A percentile compares a stretch with the other conserved stretches of the same genome.
phyloP scores from a whole-genome alignment of 2,888 invertebrate genomes.

The Cremastobaeus sp. region DNA sequence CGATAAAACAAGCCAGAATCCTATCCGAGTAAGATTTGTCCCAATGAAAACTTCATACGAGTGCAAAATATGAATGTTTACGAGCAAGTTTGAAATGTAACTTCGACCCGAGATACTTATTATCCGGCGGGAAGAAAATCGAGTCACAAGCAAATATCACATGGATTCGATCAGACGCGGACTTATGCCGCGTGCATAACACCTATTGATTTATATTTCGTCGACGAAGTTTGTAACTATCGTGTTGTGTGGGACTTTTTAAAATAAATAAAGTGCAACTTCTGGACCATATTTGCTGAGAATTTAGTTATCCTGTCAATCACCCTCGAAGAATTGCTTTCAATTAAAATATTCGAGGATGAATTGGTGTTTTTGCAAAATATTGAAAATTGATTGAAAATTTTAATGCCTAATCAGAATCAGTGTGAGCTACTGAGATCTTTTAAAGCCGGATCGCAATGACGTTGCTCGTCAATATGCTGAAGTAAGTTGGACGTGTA shows the following conservation, averaged over 20 bases:
- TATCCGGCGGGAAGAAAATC: constrained; percentile 14
- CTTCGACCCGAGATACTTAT: constrained; percentile 2
- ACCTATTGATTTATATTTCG: constrained; percentile 24
- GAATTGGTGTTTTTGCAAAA: no score
- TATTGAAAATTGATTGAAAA: no score
- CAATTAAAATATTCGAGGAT: no score
- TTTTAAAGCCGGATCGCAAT: constrained; percentile 11
- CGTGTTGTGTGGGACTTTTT: no score
- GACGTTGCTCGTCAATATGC: constrained; percentile 39
- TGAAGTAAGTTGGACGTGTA: constrained; percentile 27
- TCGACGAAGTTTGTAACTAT: no score
- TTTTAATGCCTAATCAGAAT: no score
- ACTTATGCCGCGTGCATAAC: constrained; percentile 18
- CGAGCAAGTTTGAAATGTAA: constrained; percentile 8
- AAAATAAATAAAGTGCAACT: no score
- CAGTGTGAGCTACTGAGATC: no score
- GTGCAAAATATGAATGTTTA: constrained; percentile 9
- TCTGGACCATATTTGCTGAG: no score
- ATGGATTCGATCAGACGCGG: constrained; percentile 17
- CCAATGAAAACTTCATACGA: constrained; percentile 4
- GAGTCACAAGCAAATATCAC: constrained; percentile 22
- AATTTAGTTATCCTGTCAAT: no score
- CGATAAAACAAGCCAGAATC: background rate
- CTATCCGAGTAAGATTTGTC: background rate
- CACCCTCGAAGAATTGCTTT: no score